Conservation (phyloP, 2,797 vertebrate species). For the Hippoglossus hippoglossus region DNA sequence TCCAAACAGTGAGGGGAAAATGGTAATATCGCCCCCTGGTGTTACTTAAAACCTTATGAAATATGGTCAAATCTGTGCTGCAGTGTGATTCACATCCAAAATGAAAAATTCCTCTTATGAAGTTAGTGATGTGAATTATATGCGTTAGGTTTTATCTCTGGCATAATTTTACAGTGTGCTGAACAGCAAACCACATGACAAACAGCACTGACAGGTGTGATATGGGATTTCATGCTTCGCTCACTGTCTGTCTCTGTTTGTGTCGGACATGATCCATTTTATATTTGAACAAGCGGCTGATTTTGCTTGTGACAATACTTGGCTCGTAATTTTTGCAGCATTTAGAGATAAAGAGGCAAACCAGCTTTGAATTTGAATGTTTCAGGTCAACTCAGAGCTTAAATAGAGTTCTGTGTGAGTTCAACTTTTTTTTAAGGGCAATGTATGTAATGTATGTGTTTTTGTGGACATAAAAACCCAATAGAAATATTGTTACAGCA, state of each 20-base stretch:
- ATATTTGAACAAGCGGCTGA: conserved; percentile 47
- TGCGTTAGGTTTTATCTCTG: conserved; percentile 1
- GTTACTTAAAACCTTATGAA: conserved; percentile 18
- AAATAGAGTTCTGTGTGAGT: conserved; percentile 10
- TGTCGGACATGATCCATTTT: conserved; percentile 49
- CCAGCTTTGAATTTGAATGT: conserved; percentile 39
- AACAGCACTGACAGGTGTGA: conserved; percentile 29
- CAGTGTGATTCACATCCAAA: neutral
- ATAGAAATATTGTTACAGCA: neutral
- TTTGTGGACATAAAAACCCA: neutral
- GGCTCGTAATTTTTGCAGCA: conserved; percentile 30
- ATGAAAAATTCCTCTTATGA: conserved; percentile 3
- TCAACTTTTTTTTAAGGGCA: neutral
- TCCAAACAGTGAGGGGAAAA: conserved; percentile 35
- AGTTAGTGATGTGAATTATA: conserved; percentile 1
- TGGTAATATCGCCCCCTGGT: conserved; percentile 77
- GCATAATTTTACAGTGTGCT: conserved; percentile 3
- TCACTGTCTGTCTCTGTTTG: conserved; percentile 25
- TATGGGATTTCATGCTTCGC: conserved; percentile 30
- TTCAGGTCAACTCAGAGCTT: conserved; percentile 16
- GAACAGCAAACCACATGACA: conserved; percentile 26
- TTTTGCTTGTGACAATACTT: conserved; percentile 44
- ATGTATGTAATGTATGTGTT: too few species aligned
- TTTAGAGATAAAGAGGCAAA: conserved; percentile 35
- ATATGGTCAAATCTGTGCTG: neutral